Evolutionary conservation across 2,888 invertebrate genomes (phyloP).

Genomic region (Eutolmus rufibarbis): DNA sequence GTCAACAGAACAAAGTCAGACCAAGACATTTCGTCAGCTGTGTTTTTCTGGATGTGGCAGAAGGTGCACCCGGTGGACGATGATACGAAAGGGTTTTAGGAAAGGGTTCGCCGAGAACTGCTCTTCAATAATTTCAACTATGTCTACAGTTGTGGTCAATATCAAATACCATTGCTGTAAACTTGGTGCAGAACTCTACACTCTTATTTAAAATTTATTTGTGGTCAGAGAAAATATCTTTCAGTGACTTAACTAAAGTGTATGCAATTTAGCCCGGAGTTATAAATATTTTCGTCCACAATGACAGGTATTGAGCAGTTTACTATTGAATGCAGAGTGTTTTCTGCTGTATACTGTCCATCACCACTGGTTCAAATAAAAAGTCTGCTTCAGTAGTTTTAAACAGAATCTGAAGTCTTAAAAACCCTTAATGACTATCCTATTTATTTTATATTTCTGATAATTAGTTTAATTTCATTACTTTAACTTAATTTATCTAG

Average conservation of each 20-base stretch:
- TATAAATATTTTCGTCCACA: neutral
- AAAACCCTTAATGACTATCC: too few relatives aligned
- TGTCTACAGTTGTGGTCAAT: neutral
- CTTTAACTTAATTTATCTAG: too few relatives aligned
- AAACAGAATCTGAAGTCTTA: too few relatives aligned
- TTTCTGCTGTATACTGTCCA: neutral
- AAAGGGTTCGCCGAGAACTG: neutral
- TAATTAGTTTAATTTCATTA: too few relatives aligned
- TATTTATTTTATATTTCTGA: too few relatives aligned
- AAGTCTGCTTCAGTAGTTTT: too few relatives aligned
- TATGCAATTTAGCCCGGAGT: neutral
- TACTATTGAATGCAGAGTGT: neutral
- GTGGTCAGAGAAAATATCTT: neutral
- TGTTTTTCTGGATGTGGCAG: neutral
- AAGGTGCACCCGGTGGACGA: neutral
- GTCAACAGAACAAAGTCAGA: neutral
- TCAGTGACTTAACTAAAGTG: neutral
- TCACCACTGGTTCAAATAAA: too few relatives aligned
- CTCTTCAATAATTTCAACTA: neutral
- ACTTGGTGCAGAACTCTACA: neutral
- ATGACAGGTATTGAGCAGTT: neutral
- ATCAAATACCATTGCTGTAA: neutral
- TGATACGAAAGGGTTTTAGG: neutral
- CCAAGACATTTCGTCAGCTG: neutral
- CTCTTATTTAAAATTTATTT: neutral